Percentiles rank a stretch among this genome's conserved stretches.
These are phyloP conservation scores for Xyrauchen texanus DNA, from an alignment of 2,113 vertebrate species.

Conservation along the genomic window DNA sequence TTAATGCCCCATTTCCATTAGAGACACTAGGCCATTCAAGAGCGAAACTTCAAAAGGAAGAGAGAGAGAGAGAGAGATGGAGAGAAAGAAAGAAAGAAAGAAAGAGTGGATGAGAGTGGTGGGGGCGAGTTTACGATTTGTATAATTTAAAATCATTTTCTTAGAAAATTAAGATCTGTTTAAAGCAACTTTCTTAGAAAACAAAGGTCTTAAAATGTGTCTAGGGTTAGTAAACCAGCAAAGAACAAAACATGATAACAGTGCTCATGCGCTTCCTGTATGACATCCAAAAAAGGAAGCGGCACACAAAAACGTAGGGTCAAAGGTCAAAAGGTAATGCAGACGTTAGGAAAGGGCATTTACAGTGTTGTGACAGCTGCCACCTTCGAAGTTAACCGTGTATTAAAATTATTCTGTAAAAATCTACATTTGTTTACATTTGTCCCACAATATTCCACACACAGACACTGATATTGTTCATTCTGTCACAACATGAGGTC, in stretches of 20 bases:
- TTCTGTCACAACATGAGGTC: not conserved
- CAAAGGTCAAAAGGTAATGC: slow-evolving; percentile 34
- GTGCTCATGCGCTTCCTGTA: slow-evolving; percentile 39
- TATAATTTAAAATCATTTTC: slow-evolving; percentile 13
- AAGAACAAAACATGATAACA: slow-evolving; percentile 19
- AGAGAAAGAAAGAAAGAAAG: slow-evolving; percentile 6
- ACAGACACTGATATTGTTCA: not conserved
- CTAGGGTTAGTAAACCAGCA: slow-evolving; percentile 5
- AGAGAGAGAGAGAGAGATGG: slow-evolving; percentile 21
- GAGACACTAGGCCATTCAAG: slow-evolving; percentile 55
- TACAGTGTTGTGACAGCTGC: slow-evolving; percentile 14
- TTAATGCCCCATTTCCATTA: slow-evolving; percentile 59
- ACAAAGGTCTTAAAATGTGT: not conserved
- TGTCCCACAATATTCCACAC: not conserved
- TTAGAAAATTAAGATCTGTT: not conserved
- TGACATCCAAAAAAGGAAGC: slow-evolving; percentile 29
- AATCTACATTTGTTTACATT: too few relatives aligned
- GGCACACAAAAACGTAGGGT: slow-evolving; percentile 21
- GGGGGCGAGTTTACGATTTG: slow-evolving; percentile 8
- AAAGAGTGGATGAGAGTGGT: slow-evolving; percentile 11
- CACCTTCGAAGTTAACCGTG: not conserved
- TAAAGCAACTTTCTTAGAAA: not conserved
- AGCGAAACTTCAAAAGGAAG: slow-evolving; percentile 53
- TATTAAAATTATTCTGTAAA: not conserved
- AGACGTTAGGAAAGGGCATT: not conserved